Percentiles rank a stretch among this genome's conserved stretches.
Evolutionary conservation across 1,140 invertebrate species (phyloP).

Genomic region (Neodiprion fabricii): DNA sequence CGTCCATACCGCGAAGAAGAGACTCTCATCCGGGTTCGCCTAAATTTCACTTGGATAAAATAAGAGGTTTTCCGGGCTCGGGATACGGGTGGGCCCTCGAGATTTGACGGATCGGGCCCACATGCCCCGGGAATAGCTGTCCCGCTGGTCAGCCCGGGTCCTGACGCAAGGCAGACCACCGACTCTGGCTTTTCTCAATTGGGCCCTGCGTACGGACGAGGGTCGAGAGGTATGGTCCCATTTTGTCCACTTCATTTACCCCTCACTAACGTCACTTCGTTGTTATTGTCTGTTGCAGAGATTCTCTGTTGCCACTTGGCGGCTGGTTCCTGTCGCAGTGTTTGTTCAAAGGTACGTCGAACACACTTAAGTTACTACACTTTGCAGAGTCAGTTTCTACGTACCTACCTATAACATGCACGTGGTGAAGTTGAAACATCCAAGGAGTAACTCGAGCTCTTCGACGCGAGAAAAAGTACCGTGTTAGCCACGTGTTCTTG

Average conservation of each 20-base stretch:
- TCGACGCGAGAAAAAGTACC: too few species aligned
- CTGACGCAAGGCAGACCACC: slow-evolving; percentile 36
- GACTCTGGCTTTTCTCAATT: slow-evolving; percentile 36
- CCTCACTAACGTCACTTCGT: neutral
- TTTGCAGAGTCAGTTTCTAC: neutral
- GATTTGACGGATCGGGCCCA: slow-evolving; percentile 33
- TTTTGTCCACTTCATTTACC: neutral
- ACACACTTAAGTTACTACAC: neutral
- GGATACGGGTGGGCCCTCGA: slow-evolving; percentile 11
- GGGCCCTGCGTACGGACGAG: neutral
- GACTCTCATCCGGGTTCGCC: neutral
- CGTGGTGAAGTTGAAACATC: neutral
- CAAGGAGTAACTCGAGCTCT: neutral
- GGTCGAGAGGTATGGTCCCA: neutral
- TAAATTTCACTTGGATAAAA: neutral
- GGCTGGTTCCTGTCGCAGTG: slow-evolving; percentile 46
- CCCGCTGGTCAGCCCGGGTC: neutral
- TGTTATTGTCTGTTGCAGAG: slow-evolving; percentile 44
- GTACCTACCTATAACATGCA: neutral
- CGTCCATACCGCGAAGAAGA: neutral
- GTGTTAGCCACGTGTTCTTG: too few species aligned
- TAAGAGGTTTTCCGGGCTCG: neutral
- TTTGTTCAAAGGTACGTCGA: slow-evolving; percentile 47
- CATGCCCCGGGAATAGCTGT: slow-evolving; percentile 6
- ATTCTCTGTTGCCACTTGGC: slow-evolving; percentile 49